Evolutionary conservation across 2,888 invertebrate genomes (phyloP).

Genomic region (Oithona nana): DNA sequence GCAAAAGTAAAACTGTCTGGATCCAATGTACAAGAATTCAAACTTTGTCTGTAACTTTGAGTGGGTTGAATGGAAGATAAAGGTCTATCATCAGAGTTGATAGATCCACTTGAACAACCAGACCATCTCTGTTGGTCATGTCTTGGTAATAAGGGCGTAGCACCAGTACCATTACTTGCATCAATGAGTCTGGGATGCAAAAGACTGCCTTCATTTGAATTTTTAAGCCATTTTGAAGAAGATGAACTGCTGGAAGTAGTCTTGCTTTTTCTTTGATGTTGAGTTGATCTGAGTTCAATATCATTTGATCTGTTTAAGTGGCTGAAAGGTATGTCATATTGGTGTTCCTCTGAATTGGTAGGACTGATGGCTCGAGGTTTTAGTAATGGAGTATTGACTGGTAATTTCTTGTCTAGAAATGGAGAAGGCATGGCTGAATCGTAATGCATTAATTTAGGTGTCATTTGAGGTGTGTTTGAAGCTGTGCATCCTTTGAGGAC

Average conservation of each 20-base stretch:
- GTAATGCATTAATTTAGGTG: neutral
- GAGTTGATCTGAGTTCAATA: neutral
- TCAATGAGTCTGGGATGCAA: slow-evolving; percentile 1
- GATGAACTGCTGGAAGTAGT: neutral
- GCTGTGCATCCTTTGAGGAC: neutral
- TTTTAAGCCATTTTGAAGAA: neutral
- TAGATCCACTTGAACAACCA: neutral
- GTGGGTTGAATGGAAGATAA: neutral
- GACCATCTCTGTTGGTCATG: too few species aligned
- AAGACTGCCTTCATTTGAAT: neutral
- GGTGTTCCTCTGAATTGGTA: slow-evolving; percentile 2
- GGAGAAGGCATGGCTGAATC: neutral
- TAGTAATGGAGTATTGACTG: neutral
- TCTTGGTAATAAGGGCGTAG: neutral
- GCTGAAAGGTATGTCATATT: slow-evolving; percentile 11
- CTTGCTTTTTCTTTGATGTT: neutral
- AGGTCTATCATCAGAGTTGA: neutral
- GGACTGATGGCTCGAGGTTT: neutral
- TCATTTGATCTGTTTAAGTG: neutral
- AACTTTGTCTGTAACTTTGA: neutral
- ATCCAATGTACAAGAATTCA: neutral
- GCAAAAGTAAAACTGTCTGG: slow-evolving; percentile 8
- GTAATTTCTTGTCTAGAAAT: neutral
- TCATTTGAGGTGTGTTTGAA: neutral
- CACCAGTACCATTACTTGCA: neutral